phyloP scores from a whole-genome alignment of 2,888 invertebrate genomes.

The Nipponacmea schrenckii region DNA sequence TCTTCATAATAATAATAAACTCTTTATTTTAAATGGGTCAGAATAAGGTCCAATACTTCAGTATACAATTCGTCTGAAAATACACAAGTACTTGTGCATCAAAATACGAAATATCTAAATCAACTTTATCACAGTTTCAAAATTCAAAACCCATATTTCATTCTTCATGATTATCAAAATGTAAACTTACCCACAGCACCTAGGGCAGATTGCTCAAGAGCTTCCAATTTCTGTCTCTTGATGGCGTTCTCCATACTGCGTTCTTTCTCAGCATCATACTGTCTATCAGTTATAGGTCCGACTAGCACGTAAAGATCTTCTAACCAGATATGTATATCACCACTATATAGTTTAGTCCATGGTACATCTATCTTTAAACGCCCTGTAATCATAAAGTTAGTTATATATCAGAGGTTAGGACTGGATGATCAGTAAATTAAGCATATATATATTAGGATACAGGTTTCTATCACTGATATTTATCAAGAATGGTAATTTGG shows the following conservation, averaged over 20 bases:
- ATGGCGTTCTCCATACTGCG: conserved; percentile 78
- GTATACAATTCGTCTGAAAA: too few species aligned
- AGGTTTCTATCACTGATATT: background rate
- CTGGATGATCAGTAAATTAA: background rate
- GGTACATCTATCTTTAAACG: conserved; percentile 73
- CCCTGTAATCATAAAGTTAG: conserved; percentile 45
- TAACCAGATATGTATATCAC: conserved; percentile 79
- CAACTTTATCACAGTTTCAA: too few species aligned
- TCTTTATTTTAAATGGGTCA: too few species aligned
- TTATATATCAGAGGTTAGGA: background rate
- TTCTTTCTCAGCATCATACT: conserved; percentile 80
- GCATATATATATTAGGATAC: background rate
- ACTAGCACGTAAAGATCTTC: conserved; percentile 83
- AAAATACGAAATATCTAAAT: too few species aligned
- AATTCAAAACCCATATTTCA: too few species aligned
- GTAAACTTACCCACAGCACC: conserved; percentile 42
- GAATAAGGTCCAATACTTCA: too few species aligned
- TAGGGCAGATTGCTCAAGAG: conserved; percentile 69
- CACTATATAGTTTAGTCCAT: conserved; percentile 81
- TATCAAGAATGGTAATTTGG: background rate
- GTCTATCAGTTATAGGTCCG: conserved; percentile 75
- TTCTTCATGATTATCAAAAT: too few species aligned
- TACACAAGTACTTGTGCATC: too few species aligned
- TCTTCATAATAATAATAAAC: too few species aligned
- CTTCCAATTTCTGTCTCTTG: conserved; percentile 78